phyloP scores from a whole-genome alignment of 2,888 invertebrate species.

The Pyralis farinalis region DNA sequence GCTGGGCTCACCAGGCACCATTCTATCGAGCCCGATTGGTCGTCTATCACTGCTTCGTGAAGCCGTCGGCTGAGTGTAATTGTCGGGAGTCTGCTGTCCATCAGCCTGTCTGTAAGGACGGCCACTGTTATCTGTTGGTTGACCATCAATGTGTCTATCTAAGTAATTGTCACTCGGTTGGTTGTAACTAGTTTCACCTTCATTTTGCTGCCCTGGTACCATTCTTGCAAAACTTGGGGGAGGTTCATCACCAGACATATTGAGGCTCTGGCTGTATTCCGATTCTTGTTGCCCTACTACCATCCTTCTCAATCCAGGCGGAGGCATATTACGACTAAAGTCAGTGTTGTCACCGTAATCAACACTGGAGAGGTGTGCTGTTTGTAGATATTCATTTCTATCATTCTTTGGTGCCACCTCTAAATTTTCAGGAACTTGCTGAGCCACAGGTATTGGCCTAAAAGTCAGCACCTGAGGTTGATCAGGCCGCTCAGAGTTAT shows the following conservation, averaged over 20 bases:
- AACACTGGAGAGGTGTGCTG: slow-evolving; percentile 85
- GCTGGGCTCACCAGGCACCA: slow-evolving; percentile 83
- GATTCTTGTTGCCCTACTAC: slow-evolving; percentile 85
- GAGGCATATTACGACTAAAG: slow-evolving; percentile 72
- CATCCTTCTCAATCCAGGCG: slow-evolving; percentile 84
- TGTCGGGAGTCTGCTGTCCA: slow-evolving; percentile 60
- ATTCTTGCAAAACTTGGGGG: slow-evolving; percentile 76
- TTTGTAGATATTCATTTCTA: slow-evolving; percentile 88
- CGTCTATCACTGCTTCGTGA: slow-evolving; percentile 49
- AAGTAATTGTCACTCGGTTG: slow-evolving; percentile 58
- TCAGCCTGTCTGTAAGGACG: slow-evolving; percentile 67
- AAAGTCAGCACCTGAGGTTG: slow-evolving; percentile 51
- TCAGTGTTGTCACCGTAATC: slow-evolving; percentile 71
- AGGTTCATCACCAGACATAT: slow-evolving; percentile 67
- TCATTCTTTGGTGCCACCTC: slow-evolving; percentile 85
- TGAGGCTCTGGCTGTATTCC: slow-evolving; percentile 59
- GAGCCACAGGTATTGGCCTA: slow-evolving; percentile 38
- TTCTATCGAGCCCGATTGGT: slow-evolving; percentile 80
- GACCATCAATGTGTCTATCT: slow-evolving; percentile 69
- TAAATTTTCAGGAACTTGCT: slow-evolving; percentile 74
- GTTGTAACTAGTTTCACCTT: slow-evolving; percentile 52
- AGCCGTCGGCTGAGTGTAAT: slow-evolving; percentile 44
- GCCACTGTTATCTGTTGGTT: slow-evolving; percentile 48
- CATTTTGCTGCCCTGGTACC: slow-evolving; percentile 76
- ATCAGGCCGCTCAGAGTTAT: slow-evolving; percentile 85